phyloP scores from a whole-genome alignment of 2,888 invertebrate species.

The Anarsia innoxiella region DNA sequence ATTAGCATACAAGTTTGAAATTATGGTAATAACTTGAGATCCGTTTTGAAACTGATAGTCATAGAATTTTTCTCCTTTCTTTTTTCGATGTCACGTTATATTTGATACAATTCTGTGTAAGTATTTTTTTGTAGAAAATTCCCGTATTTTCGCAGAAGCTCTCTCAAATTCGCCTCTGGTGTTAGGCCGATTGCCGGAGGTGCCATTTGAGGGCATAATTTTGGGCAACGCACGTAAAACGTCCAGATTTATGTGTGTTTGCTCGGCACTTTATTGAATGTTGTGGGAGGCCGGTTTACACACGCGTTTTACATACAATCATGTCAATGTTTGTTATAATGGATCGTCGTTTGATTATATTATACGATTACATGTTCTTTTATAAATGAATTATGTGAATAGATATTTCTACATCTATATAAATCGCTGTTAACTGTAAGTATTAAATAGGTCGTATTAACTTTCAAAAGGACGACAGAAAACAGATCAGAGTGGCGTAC shows the following conservation, averaged over 20 bases:
- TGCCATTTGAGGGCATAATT: slow-evolving; percentile 68
- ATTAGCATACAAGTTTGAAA: neutral
- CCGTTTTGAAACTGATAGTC: neutral
- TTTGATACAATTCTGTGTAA: no score
- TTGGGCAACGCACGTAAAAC: slow-evolving; percentile 59
- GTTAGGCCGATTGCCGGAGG: slow-evolving; percentile 43
- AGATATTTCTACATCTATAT: no score
- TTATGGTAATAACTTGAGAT: neutral
- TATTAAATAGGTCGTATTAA: no score
- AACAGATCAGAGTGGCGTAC: no score
- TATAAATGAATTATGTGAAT: no score
- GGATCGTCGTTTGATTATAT: no score
- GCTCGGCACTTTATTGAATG: slow-evolving; percentile 56
- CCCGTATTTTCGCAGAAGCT: neutral
- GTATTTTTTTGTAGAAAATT: no score
- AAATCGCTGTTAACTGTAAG: no score
- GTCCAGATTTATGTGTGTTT: slow-evolving; percentile 64
- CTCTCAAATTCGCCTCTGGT: slow-evolving; percentile 16
- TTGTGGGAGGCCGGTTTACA: slow-evolving; percentile 54
- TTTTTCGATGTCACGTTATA: neutral
- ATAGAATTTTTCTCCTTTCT: neutral
- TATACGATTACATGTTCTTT: no score
- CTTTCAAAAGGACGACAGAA: no score
- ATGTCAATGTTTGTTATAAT: no score
- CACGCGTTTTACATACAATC: slow-evolving; percentile 24